These are phyloP conservation scores for Cochlearius cochlearius DNA, from an alignment of 2,113 vertebrate genomes.

Conservation along the genomic window DNA sequence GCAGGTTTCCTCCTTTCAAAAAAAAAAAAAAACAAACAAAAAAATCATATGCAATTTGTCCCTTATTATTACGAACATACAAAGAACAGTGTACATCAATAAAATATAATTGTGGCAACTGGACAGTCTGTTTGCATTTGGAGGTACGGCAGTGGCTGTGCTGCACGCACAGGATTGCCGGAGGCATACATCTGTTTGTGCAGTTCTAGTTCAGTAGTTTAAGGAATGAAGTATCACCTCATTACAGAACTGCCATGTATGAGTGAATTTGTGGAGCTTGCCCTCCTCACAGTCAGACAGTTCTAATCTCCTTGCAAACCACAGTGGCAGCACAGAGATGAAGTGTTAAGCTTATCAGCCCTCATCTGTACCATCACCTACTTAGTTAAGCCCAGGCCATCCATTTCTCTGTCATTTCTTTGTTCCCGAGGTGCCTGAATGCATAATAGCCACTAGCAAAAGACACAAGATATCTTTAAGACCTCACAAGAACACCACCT, in stretches of 20 bases:
- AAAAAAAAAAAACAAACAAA: too few species aligned
- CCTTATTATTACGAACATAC: neutral
- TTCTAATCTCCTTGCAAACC: constrained; percentile 39
- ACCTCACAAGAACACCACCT: neutral
- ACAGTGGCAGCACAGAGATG: constrained; percentile 21
- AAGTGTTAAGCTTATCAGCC: constrained; percentile 45
- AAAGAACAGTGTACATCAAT: neutral
- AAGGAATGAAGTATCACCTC: constrained; percentile 76
- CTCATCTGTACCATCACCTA: constrained; percentile 58
- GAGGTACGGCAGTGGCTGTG: neutral
- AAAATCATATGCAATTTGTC: neutral
- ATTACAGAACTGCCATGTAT: constrained; percentile 71
- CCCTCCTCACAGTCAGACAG: constrained; percentile 56
- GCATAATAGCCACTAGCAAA: constrained; percentile 35
- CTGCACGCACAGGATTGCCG: neutral
- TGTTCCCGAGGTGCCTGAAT: constrained; percentile 59
- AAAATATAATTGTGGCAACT: neutral
- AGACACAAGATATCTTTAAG: constrained; percentile 44
- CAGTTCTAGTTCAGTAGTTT: constrained; percentile 70
- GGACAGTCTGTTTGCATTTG: neutral
- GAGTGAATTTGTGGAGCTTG: constrained; percentile 64
- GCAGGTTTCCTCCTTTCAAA: neutral
- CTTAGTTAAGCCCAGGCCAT: constrained; percentile 69
- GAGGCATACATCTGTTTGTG: constrained; percentile 61
- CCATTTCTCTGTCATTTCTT: constrained; percentile 71